Base-by-base conservation (phyloP, 2,888 invertebrate genomes). In the Megaustenia siamemsis region DNA sequence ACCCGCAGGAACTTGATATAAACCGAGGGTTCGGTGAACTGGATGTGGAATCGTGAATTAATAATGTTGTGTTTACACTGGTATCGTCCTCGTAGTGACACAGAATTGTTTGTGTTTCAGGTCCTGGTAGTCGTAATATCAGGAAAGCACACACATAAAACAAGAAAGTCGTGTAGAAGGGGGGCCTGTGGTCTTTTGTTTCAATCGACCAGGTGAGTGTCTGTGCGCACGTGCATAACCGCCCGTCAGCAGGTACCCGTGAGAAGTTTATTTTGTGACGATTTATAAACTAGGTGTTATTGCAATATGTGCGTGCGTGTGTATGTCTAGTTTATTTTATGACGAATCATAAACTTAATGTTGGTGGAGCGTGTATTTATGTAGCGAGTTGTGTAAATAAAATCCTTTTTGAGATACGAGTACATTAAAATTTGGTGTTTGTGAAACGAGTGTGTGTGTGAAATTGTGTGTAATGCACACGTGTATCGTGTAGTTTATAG, bases 31-130 rank as follows among this genome's bases (percentile, higher is more conserved):
- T 32, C 18, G 71, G 56, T 38, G 66, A 24, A 24, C 40, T 78
- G 66, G 43, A 24, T 75, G 63, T 66, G 24, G 40, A 32, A 45
- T 82, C 63, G 82, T 82, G 82, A 82, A 82, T 82, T 82, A 82
- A 82, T 82, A 82, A 82, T 82, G 28, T 35, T 66, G 18, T 82
- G 75, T 82, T 82, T 82, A 56, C 82, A 45, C 66, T 77, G 49
- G 78, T 43, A 45, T 28, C 63, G 63, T 38, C 18, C 35, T 18
- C 45, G 28, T 24, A 40, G 35, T 71, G 40, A n/a, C 82, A 60
- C 69, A 43, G 69, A 45, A 69, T 35, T 56, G 71, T 49, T 80
- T 53, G 69, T 80, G 40, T 68, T 80, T 28, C 63, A 12, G 1
- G 18, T 28, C 43, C 40, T 43, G n/a, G 10, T 45, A 78, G 80